Base-by-base conservation (phyloP, 2,888 invertebrate genomes). In the Cactoblastis cactorum region DNA sequence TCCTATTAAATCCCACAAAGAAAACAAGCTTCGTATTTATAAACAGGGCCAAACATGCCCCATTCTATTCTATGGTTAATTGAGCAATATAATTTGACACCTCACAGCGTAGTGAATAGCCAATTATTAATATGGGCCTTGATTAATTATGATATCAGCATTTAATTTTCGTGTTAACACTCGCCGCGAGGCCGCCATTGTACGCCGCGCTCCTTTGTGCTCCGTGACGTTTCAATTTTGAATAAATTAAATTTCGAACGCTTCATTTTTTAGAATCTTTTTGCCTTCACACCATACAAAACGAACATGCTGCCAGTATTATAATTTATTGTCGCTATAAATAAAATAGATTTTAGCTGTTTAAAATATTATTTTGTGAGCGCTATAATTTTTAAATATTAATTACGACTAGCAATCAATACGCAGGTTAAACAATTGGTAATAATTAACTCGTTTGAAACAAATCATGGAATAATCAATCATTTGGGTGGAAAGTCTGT, bases 71-170 rank as follows among this genome's bases (percentile, higher is more conserved):
- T 74, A 77, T 74, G 71, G 83, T 82, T 87, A 88, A 88, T 88
- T 84, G 87, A 87, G 86, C 83, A 80, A 87, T 88, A 87, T 88
- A 88, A 85, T 87, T 88, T 87, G 88, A 88, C 88, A 89, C 87
- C 88, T 87, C 84, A 78, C 82, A 74, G 75, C 75, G 76, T 74
- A 77, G 79, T 88, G 88, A 88, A 89, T 88, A 87, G 87, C 83
- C 88, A 89, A 89, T 88, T 87, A 88, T 86, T 86, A 87, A 87
- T 87, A 87, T 87, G 84, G 73, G 80, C 78, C 83, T 87, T 88
- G 88, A 89, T 89, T 88, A 89, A 89, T 89, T 88, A 85, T 89
- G 87, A 88, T 89, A 89, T 89, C 88, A 89, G 87, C 88, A 88
- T 88, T 89, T 89, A 88, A 89, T 88, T 88, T 89, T 85, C 88